Percentiles rank a stretch among this genome's conserved stretches.
These are phyloP conservation scores for Semaprochilodus insignis DNA, from an alignment of 2,797 vertebrate genomes.

Conservation along the genomic window DNA sequence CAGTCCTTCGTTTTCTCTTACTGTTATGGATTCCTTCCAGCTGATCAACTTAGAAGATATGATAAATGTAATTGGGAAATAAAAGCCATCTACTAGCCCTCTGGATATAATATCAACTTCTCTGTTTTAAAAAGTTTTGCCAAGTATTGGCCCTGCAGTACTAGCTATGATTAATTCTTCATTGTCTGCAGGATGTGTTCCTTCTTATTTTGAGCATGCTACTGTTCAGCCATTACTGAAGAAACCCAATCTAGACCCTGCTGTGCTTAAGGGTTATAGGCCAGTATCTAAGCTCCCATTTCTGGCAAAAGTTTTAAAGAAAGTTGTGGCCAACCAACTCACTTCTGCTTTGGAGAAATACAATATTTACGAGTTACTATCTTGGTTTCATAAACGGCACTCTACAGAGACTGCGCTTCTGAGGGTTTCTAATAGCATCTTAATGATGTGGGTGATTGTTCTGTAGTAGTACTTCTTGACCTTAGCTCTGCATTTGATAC, in stretches of 20 bases:
- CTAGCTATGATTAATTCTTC: background rate
- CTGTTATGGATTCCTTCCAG: background rate
- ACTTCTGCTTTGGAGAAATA: background rate
- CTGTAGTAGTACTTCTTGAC: background rate
- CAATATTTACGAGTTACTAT: background rate
- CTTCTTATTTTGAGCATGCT: background rate
- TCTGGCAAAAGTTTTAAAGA: background rate
- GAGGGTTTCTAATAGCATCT: background rate
- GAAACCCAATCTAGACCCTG: background rate
- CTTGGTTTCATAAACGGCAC: background rate
- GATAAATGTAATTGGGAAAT: background rate
- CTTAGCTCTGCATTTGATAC: background rate
- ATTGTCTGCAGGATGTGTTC: background rate
- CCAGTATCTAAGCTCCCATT: background rate
- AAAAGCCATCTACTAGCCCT: background rate
- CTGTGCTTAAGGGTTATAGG: background rate
- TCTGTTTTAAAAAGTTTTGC: background rate
- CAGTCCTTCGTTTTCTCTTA: background rate
- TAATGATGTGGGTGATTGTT: background rate
- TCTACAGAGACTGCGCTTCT: background rate
- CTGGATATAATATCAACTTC: background rate
- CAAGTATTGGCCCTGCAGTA: background rate
- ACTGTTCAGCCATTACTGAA: background rate
- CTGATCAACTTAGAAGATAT: background rate
- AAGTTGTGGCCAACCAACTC: background rate